Conservation (phyloP, 1,140 invertebrate species). For the Ooceraea biroi region DNA sequence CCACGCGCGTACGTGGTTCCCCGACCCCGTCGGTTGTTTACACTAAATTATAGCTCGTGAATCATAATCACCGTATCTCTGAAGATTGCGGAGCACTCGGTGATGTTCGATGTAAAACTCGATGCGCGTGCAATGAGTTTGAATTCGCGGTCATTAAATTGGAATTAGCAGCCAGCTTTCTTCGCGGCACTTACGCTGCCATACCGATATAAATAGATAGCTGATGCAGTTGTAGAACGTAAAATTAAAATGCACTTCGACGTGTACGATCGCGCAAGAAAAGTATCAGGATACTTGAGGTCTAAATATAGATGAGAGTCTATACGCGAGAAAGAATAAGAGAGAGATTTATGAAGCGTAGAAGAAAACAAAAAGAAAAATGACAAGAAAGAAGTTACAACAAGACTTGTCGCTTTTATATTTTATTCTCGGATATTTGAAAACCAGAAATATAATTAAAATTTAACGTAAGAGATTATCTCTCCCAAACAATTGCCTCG, state of each 20-base stretch:
- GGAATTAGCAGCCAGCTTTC: conserved; percentile 45
- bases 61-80: conserved; percentile 41
- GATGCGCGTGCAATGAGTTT: conserved; percentile 30
- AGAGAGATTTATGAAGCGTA: not conserved
- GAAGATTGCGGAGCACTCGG: not conserved
- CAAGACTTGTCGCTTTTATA: no score
- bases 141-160: conserved; percentile 41
- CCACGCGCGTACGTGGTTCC: conserved; percentile 1
- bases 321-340: not conserved
- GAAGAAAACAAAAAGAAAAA: not conserved
- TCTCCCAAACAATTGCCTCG: not conserved
- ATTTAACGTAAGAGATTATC: not conserved
- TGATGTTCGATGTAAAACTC: conserved; percentile 11
- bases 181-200: conserved; percentile 17
- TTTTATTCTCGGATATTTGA: not conserved
- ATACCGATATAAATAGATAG: conserved; percentile 29
- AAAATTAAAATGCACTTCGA: not conserved
- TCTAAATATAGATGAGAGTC: conserved; percentile 18
- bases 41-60: conserved; percentile 45
- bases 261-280: not conserved
- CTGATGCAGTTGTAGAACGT: conserved; percentile 1
- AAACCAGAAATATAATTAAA: not conserved
- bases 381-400: not conserved
- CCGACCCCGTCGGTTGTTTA: conserved; percentile 40
- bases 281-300: not conserved